Conservation (phyloP, 2,797 vertebrate species). For the Percopsis omiscomaycus region DNA sequence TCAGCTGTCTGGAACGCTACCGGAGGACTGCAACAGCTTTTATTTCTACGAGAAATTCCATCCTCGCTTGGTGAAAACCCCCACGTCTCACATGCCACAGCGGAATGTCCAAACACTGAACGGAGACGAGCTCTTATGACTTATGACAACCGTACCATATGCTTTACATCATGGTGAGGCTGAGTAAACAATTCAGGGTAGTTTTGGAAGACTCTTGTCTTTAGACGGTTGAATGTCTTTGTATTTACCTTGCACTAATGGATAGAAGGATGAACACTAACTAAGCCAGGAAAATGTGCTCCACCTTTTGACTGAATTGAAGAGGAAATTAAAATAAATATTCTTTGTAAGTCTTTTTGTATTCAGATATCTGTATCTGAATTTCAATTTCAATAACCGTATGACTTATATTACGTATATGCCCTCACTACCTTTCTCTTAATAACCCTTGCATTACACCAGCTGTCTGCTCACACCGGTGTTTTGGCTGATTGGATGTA, state of each 20-base stretch:
- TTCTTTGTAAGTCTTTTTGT: not conserved
- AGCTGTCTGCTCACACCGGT: too few relatives aligned
- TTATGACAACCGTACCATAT: conserved; percentile 40
- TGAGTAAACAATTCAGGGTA: conserved; percentile 37
- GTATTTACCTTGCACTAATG: conserved; percentile 51
- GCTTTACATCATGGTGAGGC: conserved; percentile 51
- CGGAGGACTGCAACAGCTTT: conserved; percentile 2
- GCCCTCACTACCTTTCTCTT: too few relatives aligned
- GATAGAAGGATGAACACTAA: conserved; percentile 19
- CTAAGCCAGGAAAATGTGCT: conserved; percentile 42
- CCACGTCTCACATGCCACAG: conserved; percentile 15
- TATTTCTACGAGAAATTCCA: conserved; percentile 38
- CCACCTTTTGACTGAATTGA: conserved; percentile 25
- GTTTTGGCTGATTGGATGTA: too few relatives aligned
- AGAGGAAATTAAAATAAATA: too few relatives aligned
- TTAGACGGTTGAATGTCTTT: conserved; percentile 27
- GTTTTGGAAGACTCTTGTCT: conserved; percentile 43
- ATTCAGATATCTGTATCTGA: not conserved
- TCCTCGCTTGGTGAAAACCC: conserved; percentile 42
- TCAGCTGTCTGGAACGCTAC: conserved; percentile 28
- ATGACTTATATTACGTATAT: too few relatives aligned
- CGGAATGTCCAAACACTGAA: conserved; percentile 14
- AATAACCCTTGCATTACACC: too few relatives aligned
- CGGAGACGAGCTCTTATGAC: conserved; percentile 41
- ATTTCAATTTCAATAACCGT: not conserved